Percentiles rank a stretch among this genome's conserved stretches.
Evolutionary conservation across 2,888 invertebrate genomes (phyloP).

Genomic region (Netelia inedita): DNA sequence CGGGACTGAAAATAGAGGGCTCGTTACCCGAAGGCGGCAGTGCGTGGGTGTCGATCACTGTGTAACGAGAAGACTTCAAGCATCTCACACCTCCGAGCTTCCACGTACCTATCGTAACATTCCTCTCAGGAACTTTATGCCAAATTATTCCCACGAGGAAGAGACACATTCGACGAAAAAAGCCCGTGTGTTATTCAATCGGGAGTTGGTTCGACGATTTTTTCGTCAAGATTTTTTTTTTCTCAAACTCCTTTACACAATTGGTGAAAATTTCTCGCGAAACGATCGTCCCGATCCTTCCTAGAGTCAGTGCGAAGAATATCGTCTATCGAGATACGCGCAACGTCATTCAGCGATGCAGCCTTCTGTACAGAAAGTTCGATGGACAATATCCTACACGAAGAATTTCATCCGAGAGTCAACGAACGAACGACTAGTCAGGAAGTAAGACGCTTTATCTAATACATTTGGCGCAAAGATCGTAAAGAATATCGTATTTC

Average conservation of each 20-base stretch:
- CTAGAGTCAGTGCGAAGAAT: background rate
- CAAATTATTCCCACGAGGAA: conserved; percentile 51
- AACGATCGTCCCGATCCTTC: background rate
- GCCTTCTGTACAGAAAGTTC: conserved; percentile 3
- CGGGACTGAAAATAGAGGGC: conserved; percentile 75
- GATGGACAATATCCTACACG: conserved; percentile 17
- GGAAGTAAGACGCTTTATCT: background rate
- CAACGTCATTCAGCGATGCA: background rate
- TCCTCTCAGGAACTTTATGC: conserved; percentile 54
- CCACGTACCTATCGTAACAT: conserved; percentile 40
- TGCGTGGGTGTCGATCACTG: conserved; percentile 82
- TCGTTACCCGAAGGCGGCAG: conserved; percentile 79
- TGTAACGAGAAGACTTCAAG: conserved; percentile 65
- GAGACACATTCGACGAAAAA: conserved; percentile 34
- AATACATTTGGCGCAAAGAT: background rate
- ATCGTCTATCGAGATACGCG: background rate
- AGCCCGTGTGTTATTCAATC: background rate
- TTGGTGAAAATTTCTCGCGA: background rate
- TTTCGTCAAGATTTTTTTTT: conserved; percentile 27
- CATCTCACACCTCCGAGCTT: conserved; percentile 48
- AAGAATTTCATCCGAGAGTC: background rate
- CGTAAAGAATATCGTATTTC: background rate
- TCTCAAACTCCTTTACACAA: conserved; percentile 2
- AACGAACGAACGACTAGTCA: conserved; percentile 8
- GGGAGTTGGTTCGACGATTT: background rate